Evolutionary conservation across 2,888 invertebrate species (phyloP).

Genomic region (Melipona beecheii): DNA sequence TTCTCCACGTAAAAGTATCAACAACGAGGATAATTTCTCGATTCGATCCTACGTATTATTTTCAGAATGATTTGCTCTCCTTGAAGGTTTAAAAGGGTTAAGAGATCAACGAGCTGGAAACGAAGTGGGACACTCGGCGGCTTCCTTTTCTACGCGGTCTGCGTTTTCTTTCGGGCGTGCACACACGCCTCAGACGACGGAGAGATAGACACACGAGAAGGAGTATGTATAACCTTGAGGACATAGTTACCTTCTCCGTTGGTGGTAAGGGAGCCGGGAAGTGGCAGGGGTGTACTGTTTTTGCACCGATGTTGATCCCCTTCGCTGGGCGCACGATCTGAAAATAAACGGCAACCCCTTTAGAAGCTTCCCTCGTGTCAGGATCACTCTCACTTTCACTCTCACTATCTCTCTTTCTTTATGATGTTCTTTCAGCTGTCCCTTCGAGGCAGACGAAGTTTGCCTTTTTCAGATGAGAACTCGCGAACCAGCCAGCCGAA

Average conservation of each 20-base stretch:
- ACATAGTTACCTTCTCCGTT: slow-evolving; percentile 91
- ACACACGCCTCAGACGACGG: slow-evolving; percentile 27
- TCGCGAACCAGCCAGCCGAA: background rate
- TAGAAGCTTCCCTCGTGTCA: slow-evolving; percentile 61
- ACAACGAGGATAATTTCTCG: background rate
- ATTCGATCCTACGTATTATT: no score
- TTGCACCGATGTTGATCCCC: slow-evolving; percentile 86
- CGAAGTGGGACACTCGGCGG: slow-evolving; percentile 27
- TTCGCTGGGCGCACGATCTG: slow-evolving; percentile 90
- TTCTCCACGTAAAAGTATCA: background rate
- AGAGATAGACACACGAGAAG: slow-evolving; percentile 37
- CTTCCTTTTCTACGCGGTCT: slow-evolving; percentile 39
- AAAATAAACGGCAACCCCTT: slow-evolving; percentile 80
- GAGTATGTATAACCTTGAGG: slow-evolving; percentile 75
- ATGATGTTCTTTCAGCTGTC: background rate
- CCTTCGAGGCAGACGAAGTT: background rate
- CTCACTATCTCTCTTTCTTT: background rate
- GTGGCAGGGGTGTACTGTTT: slow-evolving; percentile 87
- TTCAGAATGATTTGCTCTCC: background rate
- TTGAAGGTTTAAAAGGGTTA: slow-evolving; percentile 10
- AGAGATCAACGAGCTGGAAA: slow-evolving; percentile 36
- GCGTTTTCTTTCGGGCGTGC: slow-evolving; percentile 45
- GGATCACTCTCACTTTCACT: background rate
- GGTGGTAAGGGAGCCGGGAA: slow-evolving; percentile 91
- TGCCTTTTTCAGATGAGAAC: background rate